Conservation (phyloP, 2,888 invertebrate species). For the Eilema sororculum region DNA sequence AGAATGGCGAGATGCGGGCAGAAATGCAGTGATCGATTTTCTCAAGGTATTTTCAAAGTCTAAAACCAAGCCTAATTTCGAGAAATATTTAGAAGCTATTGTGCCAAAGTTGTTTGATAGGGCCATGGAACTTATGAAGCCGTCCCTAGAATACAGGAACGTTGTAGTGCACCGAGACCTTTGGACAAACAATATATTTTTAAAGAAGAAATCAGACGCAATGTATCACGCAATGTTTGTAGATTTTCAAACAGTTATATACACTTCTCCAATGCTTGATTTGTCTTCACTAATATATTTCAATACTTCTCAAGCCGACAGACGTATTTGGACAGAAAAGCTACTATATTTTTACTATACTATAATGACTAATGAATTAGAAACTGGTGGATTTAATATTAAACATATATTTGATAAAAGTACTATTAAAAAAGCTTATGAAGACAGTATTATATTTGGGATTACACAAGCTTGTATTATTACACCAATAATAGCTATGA, state of each 20-base stretch:
- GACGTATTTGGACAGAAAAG: slow-evolving; percentile 73
- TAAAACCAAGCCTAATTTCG: slow-evolving; percentile 60
- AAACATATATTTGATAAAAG: slow-evolving; percentile 57
- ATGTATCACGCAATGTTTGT: slow-evolving; percentile 85
- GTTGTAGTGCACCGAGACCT: slow-evolving; percentile 88
- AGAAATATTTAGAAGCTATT: slow-evolving; percentile 54
- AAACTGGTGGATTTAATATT: slow-evolving; percentile 60
- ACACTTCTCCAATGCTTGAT: slow-evolving; percentile 89
- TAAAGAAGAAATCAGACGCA: slow-evolving; percentile 67
- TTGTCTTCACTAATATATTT: slow-evolving; percentile 85
- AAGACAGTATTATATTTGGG: slow-evolving; percentile 70
- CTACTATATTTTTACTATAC: slow-evolving; percentile 86
- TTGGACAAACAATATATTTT: slow-evolving; percentile 88
- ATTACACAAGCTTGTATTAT: slow-evolving; percentile 75
- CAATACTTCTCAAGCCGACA: slow-evolving; percentile 78
- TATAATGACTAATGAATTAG: slow-evolving; percentile 76
- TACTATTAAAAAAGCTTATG: slow-evolving; percentile 59
- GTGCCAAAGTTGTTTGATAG: slow-evolving; percentile 61
- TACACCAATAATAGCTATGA: slow-evolving; percentile 69
- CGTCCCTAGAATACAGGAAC: slow-evolving; percentile 77
- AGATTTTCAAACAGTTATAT: slow-evolving; percentile 90
- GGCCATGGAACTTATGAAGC: slow-evolving; percentile 69
- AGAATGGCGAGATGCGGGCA: slow-evolving; percentile 73
- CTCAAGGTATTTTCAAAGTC: slow-evolving; percentile 71
- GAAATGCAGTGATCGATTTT: slow-evolving; percentile 71